Evolutionary conservation across 1,140 invertebrate species (phyloP), one percentile per base, ranked within the genome.

Genomic region (Sinonovacula constricta): DNA sequence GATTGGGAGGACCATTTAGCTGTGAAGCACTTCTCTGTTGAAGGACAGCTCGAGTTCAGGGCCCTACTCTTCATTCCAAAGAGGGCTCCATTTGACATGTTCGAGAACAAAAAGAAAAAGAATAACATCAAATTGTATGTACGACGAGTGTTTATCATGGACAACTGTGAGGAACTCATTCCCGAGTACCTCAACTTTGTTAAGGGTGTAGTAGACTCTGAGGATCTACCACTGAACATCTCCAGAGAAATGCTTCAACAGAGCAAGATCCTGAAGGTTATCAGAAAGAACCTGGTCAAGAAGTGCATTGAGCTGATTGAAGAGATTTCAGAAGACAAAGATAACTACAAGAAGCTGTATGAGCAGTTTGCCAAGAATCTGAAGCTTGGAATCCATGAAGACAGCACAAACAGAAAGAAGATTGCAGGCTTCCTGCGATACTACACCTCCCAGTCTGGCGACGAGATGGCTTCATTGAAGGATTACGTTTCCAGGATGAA

Each of bases 1-100:
- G 98, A 99, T 90, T 99, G 98, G 98, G 98, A 99, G 92, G 98
- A 99, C 88, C 98, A 99, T 93, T 92, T 99, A 57, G 98, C 98
- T 75, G 97, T 99, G 0, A 99, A 99, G 90, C 98, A 99, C 90
- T 99, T 99, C 94, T 98, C 97, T 2, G 97, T 99, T 36, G 98
- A 99, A 92, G 98, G 98, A 85, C 98, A 99, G 88, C 92, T 99
- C 5, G 98, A 99, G 92, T 99, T 99, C 94, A 93, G 97, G 83
- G 97, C 98, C 54, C 93, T 99, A 2, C 93, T 99, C 2, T 99
- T 99, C 88, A 94, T 98, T 12, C 98, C 98, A 26, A 94, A 97
- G 81, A 93, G 98, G 45, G 97, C 97, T 53, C 98, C 98, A 51
- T 99, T 99, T 90, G 98, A 99, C 92, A 93, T 99, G 30, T 99